Percentiles rank a stretch among this genome's conserved stretches.
Evolutionary conservation across 1,140 invertebrate genomes (phyloP).

Genomic region (Oppia nitens): DNA sequence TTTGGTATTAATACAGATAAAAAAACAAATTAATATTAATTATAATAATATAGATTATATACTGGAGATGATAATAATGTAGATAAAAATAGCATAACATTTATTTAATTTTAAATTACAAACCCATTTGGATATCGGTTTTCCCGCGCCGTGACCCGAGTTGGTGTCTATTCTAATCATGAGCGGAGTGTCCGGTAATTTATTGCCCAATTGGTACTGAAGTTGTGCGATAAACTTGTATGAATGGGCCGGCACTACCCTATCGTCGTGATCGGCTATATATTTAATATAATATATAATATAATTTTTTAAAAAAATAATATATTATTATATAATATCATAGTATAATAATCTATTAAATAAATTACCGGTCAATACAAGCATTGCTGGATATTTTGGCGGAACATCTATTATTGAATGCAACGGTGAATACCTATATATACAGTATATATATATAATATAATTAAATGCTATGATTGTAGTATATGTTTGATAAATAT

Average conservation of each 20-base stretch:
- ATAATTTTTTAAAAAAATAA: too few relatives aligned
- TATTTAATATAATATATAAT: neutral
- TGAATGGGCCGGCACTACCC: constrained; percentile 86
- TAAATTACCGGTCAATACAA: constrained; percentile 55
- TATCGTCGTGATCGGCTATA: constrained; percentile 78
- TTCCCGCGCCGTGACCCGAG: constrained; percentile 87
- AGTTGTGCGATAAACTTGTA: constrained; percentile 83
- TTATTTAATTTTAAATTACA: too few relatives aligned
- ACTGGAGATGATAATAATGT: neutral
- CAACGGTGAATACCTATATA: constrained; percentile 55
- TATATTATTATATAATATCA: too few relatives aligned
- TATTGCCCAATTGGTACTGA: constrained; percentile 50
- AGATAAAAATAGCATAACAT: neutral
- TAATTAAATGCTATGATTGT: neutral
- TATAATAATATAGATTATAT: neutral
- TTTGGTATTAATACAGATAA: too few relatives aligned
- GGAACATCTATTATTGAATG: constrained; percentile 57
- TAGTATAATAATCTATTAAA: neutral
- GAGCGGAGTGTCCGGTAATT: constrained; percentile 54
- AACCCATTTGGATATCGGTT: constrained; percentile 70
- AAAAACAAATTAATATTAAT: too few relatives aligned
- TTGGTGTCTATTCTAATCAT: constrained; percentile 80
- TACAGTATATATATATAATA: neutral
- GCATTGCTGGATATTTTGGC: constrained; percentile 58
- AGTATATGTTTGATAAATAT: neutral